Conservation (phyloP, 1,140 invertebrate species). For the Batillaria attramentaria region DNA sequence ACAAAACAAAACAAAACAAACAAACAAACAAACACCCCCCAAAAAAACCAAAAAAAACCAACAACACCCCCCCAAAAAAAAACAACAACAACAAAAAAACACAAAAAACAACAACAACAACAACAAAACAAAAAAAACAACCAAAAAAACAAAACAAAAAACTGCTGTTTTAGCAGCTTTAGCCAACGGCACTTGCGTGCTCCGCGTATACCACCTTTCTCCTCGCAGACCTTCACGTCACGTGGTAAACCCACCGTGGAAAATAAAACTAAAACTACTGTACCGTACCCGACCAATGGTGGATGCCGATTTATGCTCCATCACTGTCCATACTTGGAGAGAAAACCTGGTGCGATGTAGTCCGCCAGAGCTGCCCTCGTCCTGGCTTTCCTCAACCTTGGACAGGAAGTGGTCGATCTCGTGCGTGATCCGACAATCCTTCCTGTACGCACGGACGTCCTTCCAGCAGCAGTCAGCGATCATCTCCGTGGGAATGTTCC, state of each 20-base stretch:
- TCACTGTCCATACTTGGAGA: neutral
- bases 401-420: neutral
- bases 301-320: neutral
- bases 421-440: slow-evolving; percentile 6
- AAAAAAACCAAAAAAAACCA: neutral
- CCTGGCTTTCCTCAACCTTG: neutral
- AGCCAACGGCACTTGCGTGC: neutral
- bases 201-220: neutral
- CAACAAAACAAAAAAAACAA: neutral
- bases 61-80: neutral
- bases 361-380: neutral
- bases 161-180: neutral
- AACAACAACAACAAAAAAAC: neutral
- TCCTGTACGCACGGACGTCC: neutral
- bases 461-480: slow-evolving; percentile 30
- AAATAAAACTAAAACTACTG: too few relatives aligned
- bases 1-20: neutral
- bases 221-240: neutral
- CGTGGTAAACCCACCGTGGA: too few relatives aligned
- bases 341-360: too few relatives aligned
- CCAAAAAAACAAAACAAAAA: neutral
- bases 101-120: neutral
- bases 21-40: neutral
- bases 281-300: too few relatives aligned
- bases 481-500: slow-evolving; percentile 29